Evolutionary conservation across 1,140 invertebrate species (phyloP).

Genomic region (Condylostylus longicornis): DNA sequence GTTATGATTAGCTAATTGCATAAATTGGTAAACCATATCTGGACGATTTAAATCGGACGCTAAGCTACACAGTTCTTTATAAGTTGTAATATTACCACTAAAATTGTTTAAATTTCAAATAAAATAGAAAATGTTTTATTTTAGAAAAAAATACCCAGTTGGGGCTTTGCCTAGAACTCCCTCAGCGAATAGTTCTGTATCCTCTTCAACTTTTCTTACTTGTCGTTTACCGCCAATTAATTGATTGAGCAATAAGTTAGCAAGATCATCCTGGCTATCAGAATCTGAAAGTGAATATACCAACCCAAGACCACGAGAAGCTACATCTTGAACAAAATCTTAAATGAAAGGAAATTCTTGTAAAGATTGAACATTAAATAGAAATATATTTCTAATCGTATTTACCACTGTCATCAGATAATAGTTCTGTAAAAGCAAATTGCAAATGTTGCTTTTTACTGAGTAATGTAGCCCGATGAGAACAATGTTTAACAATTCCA

Average conservation of each 20-base stretch:
- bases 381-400: not conserved
- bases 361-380: not conserved
- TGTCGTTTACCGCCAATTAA: conserved; percentile 65
- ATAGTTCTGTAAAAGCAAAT: conserved; percentile 68
- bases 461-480: conserved; percentile 48
- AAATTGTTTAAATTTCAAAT: conserved; percentile 1
- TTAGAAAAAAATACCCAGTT: conserved; percentile 45
- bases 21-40: conserved; percentile 87
- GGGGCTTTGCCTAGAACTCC: conserved; percentile 70
- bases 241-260: conserved; percentile 64
- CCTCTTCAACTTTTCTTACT: conserved; percentile 54
- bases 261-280: conserved; percentile 51
- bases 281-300: conserved; percentile 68
- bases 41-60: conserved; percentile 88
- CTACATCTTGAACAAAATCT: conserved; percentile 83
- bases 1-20: conserved; percentile 88
- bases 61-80: conserved; percentile 84
- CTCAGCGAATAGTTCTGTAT: conserved; percentile 80
- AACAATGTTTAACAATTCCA: conserved; percentile 64
- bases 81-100: conserved; percentile 74
- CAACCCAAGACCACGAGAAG: conserved; percentile 76
- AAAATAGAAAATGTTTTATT: conserved; percentile 5
- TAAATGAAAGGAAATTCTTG: conserved; percentile 6
- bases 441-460: conserved; percentile 54
- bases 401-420: conserved; percentile 77